phyloP scores from a whole-genome alignment of 2,113 vertebrate genomes.

The Saguinus midas region DNA sequence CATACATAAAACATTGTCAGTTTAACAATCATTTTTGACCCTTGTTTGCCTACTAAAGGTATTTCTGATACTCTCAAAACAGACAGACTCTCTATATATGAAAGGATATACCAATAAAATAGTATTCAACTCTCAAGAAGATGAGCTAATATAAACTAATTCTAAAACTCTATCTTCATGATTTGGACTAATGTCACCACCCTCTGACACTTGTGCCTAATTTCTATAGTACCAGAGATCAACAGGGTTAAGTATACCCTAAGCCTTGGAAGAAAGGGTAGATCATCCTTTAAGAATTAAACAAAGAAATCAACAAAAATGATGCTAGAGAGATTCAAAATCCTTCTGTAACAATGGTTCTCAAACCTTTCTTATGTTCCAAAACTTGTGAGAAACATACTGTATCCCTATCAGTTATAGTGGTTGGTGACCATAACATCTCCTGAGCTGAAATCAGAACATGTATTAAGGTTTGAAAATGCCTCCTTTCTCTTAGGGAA shows the following conservation, averaged over 20 bases:
- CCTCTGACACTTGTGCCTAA: neutral
- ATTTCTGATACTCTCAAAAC: constrained; percentile 17
- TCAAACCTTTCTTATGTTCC: neutral
- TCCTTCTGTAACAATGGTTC: neutral
- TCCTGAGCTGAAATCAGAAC: neutral
- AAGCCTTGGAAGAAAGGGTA: neutral
- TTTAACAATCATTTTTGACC: neutral
- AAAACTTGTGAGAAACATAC: neutral
- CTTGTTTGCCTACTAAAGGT: neutral
- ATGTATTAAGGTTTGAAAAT: neutral
- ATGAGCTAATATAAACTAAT: neutral
- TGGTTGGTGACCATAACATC: neutral
- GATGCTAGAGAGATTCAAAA: neutral
- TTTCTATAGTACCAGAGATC: neutral
- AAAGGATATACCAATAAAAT: neutral
- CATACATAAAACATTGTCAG: neutral
- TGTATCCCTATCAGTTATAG: neutral
- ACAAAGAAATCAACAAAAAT: neutral
- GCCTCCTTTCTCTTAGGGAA: neutral
- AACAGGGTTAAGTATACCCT: neutral
- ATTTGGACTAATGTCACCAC: neutral
- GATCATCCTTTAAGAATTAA: neutral
- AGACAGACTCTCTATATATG: neutral
- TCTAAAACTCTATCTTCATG: neutral
- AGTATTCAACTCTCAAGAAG: neutral